Percentiles rank a stretch among this genome's conserved stretches.
Conservation (phyloP, 2,797 vertebrate species). For the Crotalus adamanteus region DNA sequence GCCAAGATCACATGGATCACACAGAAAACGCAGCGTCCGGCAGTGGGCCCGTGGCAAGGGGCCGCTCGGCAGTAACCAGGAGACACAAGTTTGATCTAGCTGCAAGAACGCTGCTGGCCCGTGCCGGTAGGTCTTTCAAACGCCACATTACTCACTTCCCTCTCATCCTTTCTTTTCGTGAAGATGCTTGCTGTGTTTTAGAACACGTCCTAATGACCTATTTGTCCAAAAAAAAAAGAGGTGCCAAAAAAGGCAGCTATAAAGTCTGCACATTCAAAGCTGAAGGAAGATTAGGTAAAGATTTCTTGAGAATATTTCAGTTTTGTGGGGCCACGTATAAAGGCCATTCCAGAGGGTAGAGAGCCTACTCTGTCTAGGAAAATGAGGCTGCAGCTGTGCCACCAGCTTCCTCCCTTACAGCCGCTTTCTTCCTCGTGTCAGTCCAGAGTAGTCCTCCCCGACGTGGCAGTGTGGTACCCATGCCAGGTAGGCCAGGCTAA, state of each 20-base stretch:
- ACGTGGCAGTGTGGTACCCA: not conserved
- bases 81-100: conserved; percentile 96
- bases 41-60: conserved; percentile 78
- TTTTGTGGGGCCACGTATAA: not conserved
- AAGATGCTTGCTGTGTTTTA: not conserved
- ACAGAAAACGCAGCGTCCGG: conserved; percentile 83
- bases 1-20: conserved; percentile 88
- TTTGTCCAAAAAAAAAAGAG: not conserved
- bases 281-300: not conserved
- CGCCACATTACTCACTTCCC: not conserved
- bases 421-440: not conserved
- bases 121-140: conserved; percentile 81
- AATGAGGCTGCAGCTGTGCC: not conserved
- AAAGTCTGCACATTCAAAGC: not conserved
- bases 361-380: not conserved
- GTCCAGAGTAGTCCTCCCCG: not conserved
- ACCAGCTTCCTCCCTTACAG: not conserved
- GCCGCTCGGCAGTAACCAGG: conserved; percentile 83
- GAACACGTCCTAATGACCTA: accelerated
- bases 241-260: not conserved
- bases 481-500: not conserved
- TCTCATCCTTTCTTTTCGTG: not conserved
- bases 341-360: too few relatives aligned
- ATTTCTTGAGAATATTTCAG: not conserved
- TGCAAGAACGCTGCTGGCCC: conserved; percentile 89